phyloP scores from a whole-genome alignment of 2,797 vertebrate genomes.

The Alfaro cultratus region DNA sequence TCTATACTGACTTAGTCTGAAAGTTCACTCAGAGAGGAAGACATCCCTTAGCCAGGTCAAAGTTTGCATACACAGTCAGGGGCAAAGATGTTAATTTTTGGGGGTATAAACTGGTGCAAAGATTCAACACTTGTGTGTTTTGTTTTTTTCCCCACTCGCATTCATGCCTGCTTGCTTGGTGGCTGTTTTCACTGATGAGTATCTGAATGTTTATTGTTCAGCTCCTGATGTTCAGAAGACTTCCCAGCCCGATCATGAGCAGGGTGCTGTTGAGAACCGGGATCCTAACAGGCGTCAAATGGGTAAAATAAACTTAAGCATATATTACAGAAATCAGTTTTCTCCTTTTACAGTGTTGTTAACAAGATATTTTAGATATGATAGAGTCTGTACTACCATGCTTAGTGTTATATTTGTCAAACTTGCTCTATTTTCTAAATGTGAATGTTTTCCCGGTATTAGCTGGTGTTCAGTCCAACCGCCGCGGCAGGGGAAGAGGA shows the following conservation, averaged over 20 bases:
- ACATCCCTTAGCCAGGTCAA: background rate
- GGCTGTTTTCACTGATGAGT: background rate
- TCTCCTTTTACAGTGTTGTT: background rate
- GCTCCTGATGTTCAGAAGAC: slow-evolving; percentile 86
- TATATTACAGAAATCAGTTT: background rate
- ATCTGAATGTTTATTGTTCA: slow-evolving; percentile 39
- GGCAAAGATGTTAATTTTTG: background rate
- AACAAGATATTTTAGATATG: background rate
- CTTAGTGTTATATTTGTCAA: background rate
- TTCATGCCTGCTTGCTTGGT: background rate
- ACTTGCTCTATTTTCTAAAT: background rate
- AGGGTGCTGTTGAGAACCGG: slow-evolving; percentile 85
- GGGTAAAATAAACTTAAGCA: slow-evolving; percentile 70
- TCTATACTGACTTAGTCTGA: background rate
- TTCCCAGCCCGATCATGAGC: slow-evolving; percentile 86
- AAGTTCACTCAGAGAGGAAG: background rate
- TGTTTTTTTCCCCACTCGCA: background rate
- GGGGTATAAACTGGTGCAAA: background rate
- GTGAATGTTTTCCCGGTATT: background rate
- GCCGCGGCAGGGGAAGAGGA: slow-evolving; percentile 89
- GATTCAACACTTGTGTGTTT: background rate
- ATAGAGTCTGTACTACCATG: background rate
- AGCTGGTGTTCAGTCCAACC: slow-evolving; percentile 78
- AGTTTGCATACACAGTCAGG: background rate
- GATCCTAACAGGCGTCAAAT: slow-evolving; percentile 84